These are phyloP conservation scores for Halictus quadricinctus DNA, from an alignment of 2,888 invertebrate species.

Conservation along the genomic window DNA sequence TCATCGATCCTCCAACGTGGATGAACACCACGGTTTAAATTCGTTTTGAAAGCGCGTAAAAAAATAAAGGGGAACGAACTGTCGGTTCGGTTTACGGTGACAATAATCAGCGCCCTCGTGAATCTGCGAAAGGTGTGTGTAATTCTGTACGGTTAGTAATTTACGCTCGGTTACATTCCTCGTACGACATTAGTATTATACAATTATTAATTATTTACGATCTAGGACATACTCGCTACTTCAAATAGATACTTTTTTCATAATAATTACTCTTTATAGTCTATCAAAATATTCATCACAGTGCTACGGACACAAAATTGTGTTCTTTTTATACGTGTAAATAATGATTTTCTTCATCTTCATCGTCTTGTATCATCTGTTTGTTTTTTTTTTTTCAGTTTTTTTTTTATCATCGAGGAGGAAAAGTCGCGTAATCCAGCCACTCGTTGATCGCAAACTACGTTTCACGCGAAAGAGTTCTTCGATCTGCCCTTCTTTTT, in stretches of 20 bases:
- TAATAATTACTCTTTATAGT: constrained; percentile 71
- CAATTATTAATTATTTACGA: constrained; percentile 72
- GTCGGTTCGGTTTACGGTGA: constrained; percentile 34
- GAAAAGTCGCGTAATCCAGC: constrained; percentile 57
- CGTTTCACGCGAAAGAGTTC: constrained; percentile 30
- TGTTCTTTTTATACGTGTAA: constrained; percentile 79
- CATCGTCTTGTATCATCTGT: constrained; percentile 7
- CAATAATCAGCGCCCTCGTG: constrained; percentile 42
- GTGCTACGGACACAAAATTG: constrained; percentile 82
- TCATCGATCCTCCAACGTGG: neutral
- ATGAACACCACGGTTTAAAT: neutral
- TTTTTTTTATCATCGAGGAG: constrained; percentile 46
- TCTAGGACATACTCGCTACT: constrained; percentile 78
- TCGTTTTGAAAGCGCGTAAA: constrained; percentile 38
- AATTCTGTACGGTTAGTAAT: constrained; percentile 67
- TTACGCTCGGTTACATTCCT: constrained; percentile 73
- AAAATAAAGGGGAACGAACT: constrained; percentile 53
- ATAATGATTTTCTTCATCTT: constrained; percentile 71
- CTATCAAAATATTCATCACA: constrained; percentile 82
- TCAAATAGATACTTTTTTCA: constrained; percentile 75
- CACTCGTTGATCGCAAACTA: constrained; percentile 53
- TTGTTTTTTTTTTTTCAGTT: constrained; percentile 13
- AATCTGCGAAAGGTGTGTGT: constrained; percentile 56
- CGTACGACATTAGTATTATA: constrained; percentile 73
- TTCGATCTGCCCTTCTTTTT: constrained; percentile 18